A percentile compares a stretch with the other conserved stretches of the same genome.
Conservation (phyloP, 2,888 invertebrate genomes). For the Eilema caniola region DNA sequence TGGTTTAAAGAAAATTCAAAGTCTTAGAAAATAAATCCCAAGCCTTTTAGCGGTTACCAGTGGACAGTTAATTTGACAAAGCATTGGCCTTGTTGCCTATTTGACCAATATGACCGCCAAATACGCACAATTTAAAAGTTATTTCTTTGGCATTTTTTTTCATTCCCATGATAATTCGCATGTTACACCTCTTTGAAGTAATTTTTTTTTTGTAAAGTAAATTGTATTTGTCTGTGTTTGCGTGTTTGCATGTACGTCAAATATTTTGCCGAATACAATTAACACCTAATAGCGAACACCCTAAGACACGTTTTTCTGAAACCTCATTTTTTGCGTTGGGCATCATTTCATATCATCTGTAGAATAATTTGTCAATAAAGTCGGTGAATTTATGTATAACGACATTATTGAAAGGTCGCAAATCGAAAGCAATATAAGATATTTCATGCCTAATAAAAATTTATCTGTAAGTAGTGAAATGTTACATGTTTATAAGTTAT, state of each 20-base stretch:
- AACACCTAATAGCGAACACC: too few species aligned
- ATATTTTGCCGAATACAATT: too few species aligned
- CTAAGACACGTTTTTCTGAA: slow-evolving; percentile 14
- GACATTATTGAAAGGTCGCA: slow-evolving; percentile 7
- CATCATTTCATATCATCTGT: slow-evolving; percentile 27
- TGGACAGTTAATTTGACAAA: too few species aligned
- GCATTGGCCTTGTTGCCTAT: too few species aligned
- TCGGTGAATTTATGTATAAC: slow-evolving; percentile 36
- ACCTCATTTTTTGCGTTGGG: slow-evolving; percentile 18
- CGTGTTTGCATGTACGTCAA: too few species aligned
- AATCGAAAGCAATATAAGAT: slow-evolving; percentile 21
- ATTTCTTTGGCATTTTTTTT: too few species aligned
- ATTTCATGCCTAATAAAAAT: slow-evolving; percentile 19
- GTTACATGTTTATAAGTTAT: slow-evolving; percentile 8
- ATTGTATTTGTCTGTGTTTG: too few species aligned
- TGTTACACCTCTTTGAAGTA: too few species aligned
- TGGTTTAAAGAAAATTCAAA: background rate
- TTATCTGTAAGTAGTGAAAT: slow-evolving; percentile 1
- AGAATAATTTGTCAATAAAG: slow-evolving; percentile 49
- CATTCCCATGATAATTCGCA: too few species aligned
- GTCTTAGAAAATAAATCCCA: background rate
- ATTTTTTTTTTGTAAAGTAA: too few species aligned
- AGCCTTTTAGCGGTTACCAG: background rate
- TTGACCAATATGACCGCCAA: too few species aligned
- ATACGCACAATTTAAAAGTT: too few species aligned